These are phyloP conservation scores for Parotocinclus haroldoi DNA, from an alignment of 2,797 vertebrate genomes.

Conservation along the genomic window DNA sequence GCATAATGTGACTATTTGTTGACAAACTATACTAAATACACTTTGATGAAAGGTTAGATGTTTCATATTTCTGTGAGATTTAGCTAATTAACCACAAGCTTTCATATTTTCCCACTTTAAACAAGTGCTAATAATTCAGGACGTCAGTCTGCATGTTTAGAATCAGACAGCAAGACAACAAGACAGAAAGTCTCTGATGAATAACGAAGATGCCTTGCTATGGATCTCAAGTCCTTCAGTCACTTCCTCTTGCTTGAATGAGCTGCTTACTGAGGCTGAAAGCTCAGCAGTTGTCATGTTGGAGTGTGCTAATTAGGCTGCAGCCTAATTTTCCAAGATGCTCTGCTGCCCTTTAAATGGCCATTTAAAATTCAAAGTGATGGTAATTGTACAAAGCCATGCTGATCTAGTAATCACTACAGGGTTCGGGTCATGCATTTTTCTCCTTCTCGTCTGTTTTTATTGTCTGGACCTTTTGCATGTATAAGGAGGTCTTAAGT, in stretches of 20 bases:
- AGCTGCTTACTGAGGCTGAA: constrained; percentile 90
- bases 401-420: constrained; percentile 89
- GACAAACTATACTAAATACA: too few species aligned
- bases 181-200: constrained; percentile 51
- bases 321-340: constrained; percentile 95
- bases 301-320: constrained; percentile 93
- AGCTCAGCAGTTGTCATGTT: constrained; percentile 87
- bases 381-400: constrained; percentile 90
- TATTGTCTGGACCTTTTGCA: constrained; percentile 68
- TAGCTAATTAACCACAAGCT: too few species aligned
- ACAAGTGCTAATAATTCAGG: not conserved
- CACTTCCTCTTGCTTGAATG: constrained; percentile 87
- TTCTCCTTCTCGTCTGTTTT: constrained; percentile 54
- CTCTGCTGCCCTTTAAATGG: constrained; percentile 93
- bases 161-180: constrained; percentile 16
- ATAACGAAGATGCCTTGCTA: constrained; percentile 60
- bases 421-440: constrained; percentile 67
- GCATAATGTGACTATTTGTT: too few species aligned
- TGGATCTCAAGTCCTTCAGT: constrained; percentile 77
- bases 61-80: too few species aligned
- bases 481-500: constrained; percentile 68
- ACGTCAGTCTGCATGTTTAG: not conserved
- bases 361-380: constrained; percentile 98
- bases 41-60: too few species aligned
- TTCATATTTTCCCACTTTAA: not conserved